These are phyloP conservation scores for Engystomops pustulosus DNA, from an alignment of 2,113 vertebrate species.

Conservation along the genomic window DNA sequence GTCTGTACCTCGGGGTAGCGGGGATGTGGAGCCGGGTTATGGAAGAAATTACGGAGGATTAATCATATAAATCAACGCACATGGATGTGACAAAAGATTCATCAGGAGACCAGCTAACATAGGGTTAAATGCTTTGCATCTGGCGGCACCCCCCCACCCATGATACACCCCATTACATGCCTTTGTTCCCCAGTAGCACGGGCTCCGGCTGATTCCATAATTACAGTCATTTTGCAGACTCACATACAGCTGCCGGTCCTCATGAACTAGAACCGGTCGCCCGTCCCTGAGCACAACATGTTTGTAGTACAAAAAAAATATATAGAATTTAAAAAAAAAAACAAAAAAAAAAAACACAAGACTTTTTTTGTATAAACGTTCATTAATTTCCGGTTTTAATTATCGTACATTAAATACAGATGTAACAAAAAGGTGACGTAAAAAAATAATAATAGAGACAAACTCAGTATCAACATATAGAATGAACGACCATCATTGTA, in stretches of 20 bases:
- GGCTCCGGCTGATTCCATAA: constrained; percentile 75
- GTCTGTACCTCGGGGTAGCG: neutral
- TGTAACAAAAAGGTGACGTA: constrained; percentile 26
- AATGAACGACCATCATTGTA: neutral
- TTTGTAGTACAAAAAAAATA: neutral
- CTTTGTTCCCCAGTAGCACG: constrained; percentile 70
- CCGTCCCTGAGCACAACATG: no score
- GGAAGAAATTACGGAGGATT: neutral
- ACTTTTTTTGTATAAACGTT: neutral
- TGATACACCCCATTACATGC: constrained; percentile 63
- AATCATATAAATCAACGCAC: neutral
- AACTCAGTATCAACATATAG: neutral
- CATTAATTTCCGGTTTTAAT: constrained; percentile 4
- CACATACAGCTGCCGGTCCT: constrained; percentile 73
- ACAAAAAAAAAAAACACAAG: neutral
- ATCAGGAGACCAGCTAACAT: neutral
- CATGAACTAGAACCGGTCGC: neutral
- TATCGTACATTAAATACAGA: constrained; percentile 19
- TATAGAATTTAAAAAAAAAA: neutral
- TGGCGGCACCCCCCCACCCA: constrained; percentile 17
- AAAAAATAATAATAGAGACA: constrained; percentile 12
- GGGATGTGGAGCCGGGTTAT: neutral
- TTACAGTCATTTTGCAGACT: constrained; percentile 83
- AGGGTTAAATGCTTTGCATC: constrained; percentile 41
- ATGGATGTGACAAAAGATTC: neutral